Evolutionary conservation across 2,797 vertebrate genomes (phyloP), one percentile per base, ranked within the genome.

Genomic region (Liparis tanakae): DNA sequence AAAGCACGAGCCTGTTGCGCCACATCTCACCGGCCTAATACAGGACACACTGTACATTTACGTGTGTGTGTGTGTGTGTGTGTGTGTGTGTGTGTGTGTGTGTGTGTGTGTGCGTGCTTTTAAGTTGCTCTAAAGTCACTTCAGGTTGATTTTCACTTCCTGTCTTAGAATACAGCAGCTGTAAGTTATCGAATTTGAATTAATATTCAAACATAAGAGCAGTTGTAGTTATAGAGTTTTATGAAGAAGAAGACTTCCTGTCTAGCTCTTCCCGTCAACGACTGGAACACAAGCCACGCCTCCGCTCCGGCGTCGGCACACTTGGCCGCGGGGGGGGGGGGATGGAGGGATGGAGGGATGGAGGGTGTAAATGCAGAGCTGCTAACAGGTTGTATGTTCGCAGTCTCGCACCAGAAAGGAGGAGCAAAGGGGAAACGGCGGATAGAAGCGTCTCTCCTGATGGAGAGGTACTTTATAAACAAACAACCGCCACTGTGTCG

Each of bases 281-380:
- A 46, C 41, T 83, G 34, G 30, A 60, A 20, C 15, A 61, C n/a
- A 34, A 57, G 59, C 55, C 37, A 41, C 48, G 1, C 46, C 63
- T 85, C 65, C 76, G 75, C 78, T 85, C 33, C 67, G 7, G 51
- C 71, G 60, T 88, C 78, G 59, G 60, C 74, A 63, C 78, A 78
- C 83, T 72, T 62, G 82, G 51, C 80, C 60, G 59, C 70, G 41
- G 81, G 76, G 53, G 74, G 85, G 44, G 61, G 67, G 75, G 74
- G 81, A 78, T 67, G 76, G 56, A 70, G 60, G 44, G 64, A 72
- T 13, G 51, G 50, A 69, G 63, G 76, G 51, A 71, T 73, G 81
- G 54, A 74, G 80, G 85, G 90, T 89, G 91, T 88, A 85, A 93
- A 94, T 91, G 90, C 82, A 84, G 80, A 86, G 79, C 89, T 84